Evolutionary conservation across 2,888 invertebrate genomes (phyloP).

Genomic region (Halictus ligatus): DNA sequence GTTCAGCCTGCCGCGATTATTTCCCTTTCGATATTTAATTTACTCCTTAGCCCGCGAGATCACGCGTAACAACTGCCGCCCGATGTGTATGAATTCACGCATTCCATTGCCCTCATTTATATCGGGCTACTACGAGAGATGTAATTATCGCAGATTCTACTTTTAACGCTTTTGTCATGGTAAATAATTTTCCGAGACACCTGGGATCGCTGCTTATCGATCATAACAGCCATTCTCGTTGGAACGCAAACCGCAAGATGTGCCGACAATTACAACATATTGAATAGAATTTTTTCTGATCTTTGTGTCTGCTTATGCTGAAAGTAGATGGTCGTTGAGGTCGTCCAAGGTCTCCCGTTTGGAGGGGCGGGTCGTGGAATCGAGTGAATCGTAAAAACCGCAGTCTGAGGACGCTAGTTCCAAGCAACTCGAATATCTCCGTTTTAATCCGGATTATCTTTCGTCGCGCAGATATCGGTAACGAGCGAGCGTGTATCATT

Average conservation of each 20-base stretch:
- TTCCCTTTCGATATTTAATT: slow-evolving; percentile 22
- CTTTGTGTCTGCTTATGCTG: neutral
- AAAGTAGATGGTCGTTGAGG: no score
- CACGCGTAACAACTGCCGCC: neutral
- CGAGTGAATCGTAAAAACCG: neutral
- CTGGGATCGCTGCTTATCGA: neutral
- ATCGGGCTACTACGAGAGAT: neutral
- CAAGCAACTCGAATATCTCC: neutral
- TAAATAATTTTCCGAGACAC: neutral
- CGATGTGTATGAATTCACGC: neutral
- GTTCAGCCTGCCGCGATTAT: slow-evolving; percentile 47
- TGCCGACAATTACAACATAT: neutral
- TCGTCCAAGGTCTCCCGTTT: neutral
- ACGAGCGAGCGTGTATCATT: neutral
- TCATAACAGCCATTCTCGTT: neutral
- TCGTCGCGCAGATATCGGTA: neutral
- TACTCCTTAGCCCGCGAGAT: neutral
- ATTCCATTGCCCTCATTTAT: neutral
- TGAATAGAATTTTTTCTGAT: neutral
- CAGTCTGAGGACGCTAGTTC: neutral
- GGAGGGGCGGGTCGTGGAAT: neutral
- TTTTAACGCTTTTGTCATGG: neutral
- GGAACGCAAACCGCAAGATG: neutral
- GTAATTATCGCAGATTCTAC: neutral
- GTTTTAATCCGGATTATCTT: slow-evolving; percentile 15